Evolutionary conservation across 2,797 vertebrate species (phyloP).

Genomic region (Channa striata): DNA sequence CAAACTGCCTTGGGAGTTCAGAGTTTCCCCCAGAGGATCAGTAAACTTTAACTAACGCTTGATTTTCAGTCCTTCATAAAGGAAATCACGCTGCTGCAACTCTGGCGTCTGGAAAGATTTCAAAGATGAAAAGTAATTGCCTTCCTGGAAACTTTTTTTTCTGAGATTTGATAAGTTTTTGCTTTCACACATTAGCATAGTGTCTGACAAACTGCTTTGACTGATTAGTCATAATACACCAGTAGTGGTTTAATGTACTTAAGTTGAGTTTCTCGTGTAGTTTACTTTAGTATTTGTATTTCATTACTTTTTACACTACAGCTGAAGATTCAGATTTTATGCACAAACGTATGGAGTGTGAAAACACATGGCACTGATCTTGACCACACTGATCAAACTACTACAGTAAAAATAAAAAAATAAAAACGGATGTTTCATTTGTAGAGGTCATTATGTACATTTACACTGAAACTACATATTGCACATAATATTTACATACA

Average conservation of each 20-base stretch:
- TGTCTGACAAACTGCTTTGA: neutral
- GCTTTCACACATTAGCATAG: neutral
- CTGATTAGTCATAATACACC: neutral
- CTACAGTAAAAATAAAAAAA: too few species aligned
- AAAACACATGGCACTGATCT: too few species aligned
- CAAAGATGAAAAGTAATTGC: neutral
- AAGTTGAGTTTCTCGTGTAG: neutral
- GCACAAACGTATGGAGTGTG: too few species aligned
- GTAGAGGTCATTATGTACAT: too few species aligned
- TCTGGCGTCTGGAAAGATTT: neutral
- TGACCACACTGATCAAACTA: too few species aligned
- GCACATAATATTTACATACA: too few species aligned
- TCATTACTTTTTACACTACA: neutral
- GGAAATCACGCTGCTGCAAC: neutral
- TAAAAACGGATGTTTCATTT: too few species aligned
- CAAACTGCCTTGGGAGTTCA: too few species aligned
- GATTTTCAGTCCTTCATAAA: neutral
- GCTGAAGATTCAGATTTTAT: too few species aligned
- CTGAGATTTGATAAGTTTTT: neutral
- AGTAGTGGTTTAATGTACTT: neutral
- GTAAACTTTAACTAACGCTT: neutral
- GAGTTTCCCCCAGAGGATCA: neutral
- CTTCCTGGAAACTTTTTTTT: constrained; percentile 2
- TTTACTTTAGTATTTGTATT: neutral
- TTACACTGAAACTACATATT: too few species aligned